Evolutionary conservation across 2,888 invertebrate species (phyloP).

Genomic region (Erynnis tages): DNA sequence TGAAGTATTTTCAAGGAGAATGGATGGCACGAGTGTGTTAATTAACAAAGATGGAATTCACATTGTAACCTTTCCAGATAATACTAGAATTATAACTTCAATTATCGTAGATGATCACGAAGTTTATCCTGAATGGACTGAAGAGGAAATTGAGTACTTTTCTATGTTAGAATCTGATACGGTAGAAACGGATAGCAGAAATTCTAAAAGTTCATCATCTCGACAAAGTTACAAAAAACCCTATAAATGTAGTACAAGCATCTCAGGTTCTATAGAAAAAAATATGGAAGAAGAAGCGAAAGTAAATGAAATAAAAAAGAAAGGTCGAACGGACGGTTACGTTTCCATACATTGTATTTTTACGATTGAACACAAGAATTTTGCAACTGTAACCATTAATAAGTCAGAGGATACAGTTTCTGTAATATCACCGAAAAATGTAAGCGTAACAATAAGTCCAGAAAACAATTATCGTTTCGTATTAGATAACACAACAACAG

Average conservation of each 20-base stretch:
- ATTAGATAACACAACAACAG: slow-evolving; percentile 57
- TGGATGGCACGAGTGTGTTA: slow-evolving; percentile 65
- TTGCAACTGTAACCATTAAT: slow-evolving; percentile 73
- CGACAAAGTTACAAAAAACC: slow-evolving; percentile 46
- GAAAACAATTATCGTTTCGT: slow-evolving; percentile 53
- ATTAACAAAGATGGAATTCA: slow-evolving; percentile 67
- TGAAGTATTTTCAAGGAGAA: slow-evolving; percentile 67
- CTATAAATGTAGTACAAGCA: slow-evolving; percentile 35
- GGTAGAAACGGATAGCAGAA: slow-evolving; percentile 40
- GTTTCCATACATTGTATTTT: slow-evolving; percentile 56
- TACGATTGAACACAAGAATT: slow-evolving; percentile 75
- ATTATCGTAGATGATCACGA: slow-evolving; percentile 59
- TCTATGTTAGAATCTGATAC: slow-evolving; percentile 44
- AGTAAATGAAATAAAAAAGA: slow-evolving; percentile 38
- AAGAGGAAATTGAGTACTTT: slow-evolving; percentile 56
- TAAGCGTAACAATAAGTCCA: slow-evolving; percentile 46
- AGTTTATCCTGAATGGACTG: slow-evolving; percentile 67
- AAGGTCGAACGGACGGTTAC: slow-evolving; percentile 55
- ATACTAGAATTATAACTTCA: slow-evolving; percentile 62
- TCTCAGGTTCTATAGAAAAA: slow-evolving; percentile 38
- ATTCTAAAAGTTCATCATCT: slow-evolving; percentile 47
- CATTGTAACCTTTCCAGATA: slow-evolving; percentile 63
- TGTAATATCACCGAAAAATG: slow-evolving; percentile 62
- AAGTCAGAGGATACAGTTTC: slow-evolving; percentile 53
- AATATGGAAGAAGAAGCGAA: slow-evolving; percentile 45